Conservation (phyloP, 2,113 vertebrate species). For the Hydropotes inermis region DNA sequence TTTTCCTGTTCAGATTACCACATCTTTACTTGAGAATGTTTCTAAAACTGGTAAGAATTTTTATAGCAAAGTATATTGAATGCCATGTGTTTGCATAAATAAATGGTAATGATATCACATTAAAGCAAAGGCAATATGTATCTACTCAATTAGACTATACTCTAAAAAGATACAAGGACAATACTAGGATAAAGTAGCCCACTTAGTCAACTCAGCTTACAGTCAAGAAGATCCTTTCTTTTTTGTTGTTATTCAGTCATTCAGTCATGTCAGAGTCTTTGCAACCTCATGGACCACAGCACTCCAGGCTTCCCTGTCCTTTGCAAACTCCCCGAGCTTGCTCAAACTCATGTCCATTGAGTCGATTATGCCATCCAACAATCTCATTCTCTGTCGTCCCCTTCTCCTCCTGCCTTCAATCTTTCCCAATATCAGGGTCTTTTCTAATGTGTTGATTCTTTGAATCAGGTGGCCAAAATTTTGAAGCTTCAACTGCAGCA, state of each 20-base stretch:
- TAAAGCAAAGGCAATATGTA: background rate
- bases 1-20: background rate
- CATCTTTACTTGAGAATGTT: background rate
- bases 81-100: background rate
- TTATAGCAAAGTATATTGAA: background rate
- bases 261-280: background rate
- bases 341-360: background rate
- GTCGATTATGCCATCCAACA: background rate
- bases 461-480: background rate
- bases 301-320: background rate
- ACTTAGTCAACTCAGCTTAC: background rate
- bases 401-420: background rate
- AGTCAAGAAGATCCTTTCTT: background rate
- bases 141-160: background rate
- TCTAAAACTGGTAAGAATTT: background rate
- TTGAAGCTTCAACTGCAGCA: background rate
- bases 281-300: background rate
- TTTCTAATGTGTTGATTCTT: background rate
- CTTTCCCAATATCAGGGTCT: background rate
- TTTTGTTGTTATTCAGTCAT: background rate
- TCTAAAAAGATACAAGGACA: background rate
- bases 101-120: background rate
- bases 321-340: background rate
- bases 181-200: background rate
- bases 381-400: background rate